Base-by-base conservation (phyloP, 2,888 invertebrate species). In the Exephanes ischioxanthus region DNA sequence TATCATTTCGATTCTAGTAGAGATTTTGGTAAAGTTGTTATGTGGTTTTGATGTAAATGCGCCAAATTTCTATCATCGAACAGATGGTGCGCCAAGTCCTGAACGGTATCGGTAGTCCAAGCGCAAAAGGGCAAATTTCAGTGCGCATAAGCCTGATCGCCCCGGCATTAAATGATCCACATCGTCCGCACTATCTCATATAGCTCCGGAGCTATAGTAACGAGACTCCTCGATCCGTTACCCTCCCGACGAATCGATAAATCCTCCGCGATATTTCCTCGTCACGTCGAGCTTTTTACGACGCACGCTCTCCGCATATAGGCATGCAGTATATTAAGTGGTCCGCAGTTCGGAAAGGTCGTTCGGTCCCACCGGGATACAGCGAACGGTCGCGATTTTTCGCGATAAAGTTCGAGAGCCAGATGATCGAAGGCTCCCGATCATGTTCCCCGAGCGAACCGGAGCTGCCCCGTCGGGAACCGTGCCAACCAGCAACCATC, bases 361-460 rank as follows among this genome's bases (percentile, higher is more conserved):
- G 53, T 33, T 45, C 71, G 37, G 61, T 80, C 79, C 79, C 71
- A 33, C 33, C 51, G 79, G 79, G 63, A 51, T 37, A 72, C 33
- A 58, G 78, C 30, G 45, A n/a, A 71, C 48, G 41, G 16, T 61
- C 70, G 63, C 72, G 33, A 80, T 80, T 80, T 80, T 80, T 80
- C 66, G 72, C 72, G 41, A 72, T 72, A 73, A 80, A 73, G 80
- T 72, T 80, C 72, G 73, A 22, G 61, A 77, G 67, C 53, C 53
- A 22, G 67, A 71, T 79, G 79, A 79, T 79, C 61, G 79, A 71
- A 71, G 63, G 71, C 71, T 71, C 71, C 48, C 70, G 70, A 79
- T 79, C 71, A 45, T 71, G 71, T 61, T 48, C 79, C 4, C 45
- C 45, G 16, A 48, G 53, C 30, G 58, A 33, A 68, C 5, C 11